These are phyloP conservation scores for Picathartes gymnocephalus DNA, from an alignment of 2,113 vertebrate species.

Conservation along the genomic window DNA sequence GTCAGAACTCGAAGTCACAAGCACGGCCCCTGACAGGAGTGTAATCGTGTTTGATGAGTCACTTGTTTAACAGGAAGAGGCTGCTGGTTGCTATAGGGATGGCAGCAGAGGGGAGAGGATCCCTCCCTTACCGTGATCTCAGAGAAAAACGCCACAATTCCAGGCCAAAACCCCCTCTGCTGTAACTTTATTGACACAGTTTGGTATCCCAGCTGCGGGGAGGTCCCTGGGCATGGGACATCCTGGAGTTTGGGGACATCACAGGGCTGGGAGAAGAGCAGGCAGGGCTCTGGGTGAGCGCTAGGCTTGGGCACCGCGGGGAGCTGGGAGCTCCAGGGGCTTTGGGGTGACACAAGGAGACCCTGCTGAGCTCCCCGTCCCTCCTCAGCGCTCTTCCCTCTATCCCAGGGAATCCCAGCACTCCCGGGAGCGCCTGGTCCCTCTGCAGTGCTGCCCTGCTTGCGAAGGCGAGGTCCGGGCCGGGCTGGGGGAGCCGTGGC, in stretches of 20 bases:
- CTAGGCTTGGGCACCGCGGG: rapidly evolving
- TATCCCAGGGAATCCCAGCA: rapidly evolving
- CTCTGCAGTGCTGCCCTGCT: rapidly evolving
- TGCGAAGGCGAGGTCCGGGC: rapidly evolving
- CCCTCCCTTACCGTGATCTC: not conserved
- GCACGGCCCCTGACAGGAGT: not conserved
- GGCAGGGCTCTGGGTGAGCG: rapidly evolving
- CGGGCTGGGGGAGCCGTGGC: rapidly evolving
- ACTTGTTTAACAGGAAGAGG: conserved; percentile 35
- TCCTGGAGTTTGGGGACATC: not conserved
- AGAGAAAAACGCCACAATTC: not conserved
- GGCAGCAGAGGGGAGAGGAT: conserved; percentile 34
- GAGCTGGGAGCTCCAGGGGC: not conserved
- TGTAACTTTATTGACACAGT: rapidly evolving
- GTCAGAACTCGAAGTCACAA: not conserved
- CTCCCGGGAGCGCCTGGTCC: not conserved
- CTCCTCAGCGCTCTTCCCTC: not conserved
- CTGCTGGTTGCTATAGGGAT: conserved; percentile 59
- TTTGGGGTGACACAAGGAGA: not conserved
- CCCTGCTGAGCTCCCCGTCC: not conserved
- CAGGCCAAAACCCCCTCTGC: not conserved
- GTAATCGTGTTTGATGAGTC: conserved; percentile 19
- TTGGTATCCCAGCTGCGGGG: rapidly evolving
- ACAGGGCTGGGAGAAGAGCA: not conserved
- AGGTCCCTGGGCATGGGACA: rapidly evolving